phyloP scores from a whole-genome alignment of 2,888 invertebrate genomes.

The Brenthis hecate region DNA sequence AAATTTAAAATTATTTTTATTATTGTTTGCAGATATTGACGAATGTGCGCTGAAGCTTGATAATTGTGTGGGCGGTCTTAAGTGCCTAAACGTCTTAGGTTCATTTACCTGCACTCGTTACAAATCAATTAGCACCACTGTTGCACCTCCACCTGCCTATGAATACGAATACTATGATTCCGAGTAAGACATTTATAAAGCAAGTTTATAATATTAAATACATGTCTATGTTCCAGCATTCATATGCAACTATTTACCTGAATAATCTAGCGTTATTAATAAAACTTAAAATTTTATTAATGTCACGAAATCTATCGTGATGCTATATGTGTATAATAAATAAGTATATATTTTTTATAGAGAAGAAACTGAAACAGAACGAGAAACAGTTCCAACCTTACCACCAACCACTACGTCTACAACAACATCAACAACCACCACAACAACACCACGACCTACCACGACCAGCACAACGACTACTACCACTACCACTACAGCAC shows the following conservation, averaged over 20 bases:
- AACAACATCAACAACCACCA: constrained; percentile 37
- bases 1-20: not conserved
- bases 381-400: constrained; percentile 13
- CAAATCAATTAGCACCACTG: constrained; percentile 45
- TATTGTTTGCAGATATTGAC: constrained; percentile 82
- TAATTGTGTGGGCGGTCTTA: constrained; percentile 70
- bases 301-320: too few relatives aligned
- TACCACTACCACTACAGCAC: constrained; percentile 41
- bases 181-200: constrained; percentile 53
- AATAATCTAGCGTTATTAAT: too few relatives aligned
- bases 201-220: not conserved
- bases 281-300: too few relatives aligned
- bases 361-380: constrained; percentile 26
- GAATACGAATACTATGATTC: constrained; percentile 71
- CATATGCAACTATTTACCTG: too few relatives aligned
- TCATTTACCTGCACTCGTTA: constrained; percentile 89
- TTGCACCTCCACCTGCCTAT: constrained; percentile 42
- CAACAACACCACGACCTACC: constrained; percentile 31
- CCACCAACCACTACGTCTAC: constrained; percentile 34
- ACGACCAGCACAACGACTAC: constrained; percentile 41
- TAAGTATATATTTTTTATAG: constrained; percentile 14
- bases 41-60: constrained; percentile 83
- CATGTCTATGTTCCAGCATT: not conserved
- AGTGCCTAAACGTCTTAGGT: constrained; percentile 96
- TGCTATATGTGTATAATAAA: not conserved